Evolutionary conservation across 1,140 invertebrate genomes (phyloP).

Genomic region (Tenebrio molitor): DNA sequence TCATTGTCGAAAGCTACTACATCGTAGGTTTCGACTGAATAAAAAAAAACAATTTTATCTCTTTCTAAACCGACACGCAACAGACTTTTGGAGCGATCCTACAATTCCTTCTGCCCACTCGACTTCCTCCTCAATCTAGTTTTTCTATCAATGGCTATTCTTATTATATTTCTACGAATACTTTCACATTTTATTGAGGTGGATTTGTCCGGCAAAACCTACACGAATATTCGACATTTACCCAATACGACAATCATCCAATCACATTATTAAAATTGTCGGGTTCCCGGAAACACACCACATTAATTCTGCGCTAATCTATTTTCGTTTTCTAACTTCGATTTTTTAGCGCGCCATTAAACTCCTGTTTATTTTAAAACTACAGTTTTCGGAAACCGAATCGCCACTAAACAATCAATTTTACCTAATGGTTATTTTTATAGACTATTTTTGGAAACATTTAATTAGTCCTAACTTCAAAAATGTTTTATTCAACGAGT

Average conservation of each 20-base stretch:
- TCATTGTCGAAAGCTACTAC: background rate
- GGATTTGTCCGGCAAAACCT: constrained; percentile 27
- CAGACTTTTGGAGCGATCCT: background rate
- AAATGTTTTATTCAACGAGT: too few species aligned
- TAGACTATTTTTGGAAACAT: too few species aligned
- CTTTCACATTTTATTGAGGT: constrained; percentile 33
- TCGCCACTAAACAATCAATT: too few species aligned
- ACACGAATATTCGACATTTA: constrained; percentile 24
- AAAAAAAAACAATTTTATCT: constrained; percentile 6
- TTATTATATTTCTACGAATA: constrained; percentile 36
- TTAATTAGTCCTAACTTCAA: too few species aligned
- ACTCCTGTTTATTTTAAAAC: too few species aligned
- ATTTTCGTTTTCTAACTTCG: too few species aligned
- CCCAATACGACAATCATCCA: background rate
- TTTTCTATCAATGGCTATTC: constrained; percentile 33
- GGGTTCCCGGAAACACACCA: too few species aligned
- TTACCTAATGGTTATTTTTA: too few species aligned
- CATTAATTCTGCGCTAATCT: too few species aligned
- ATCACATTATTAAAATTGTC: too few species aligned
- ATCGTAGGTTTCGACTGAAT: constrained; percentile 9
- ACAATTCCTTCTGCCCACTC: constrained; percentile 13
- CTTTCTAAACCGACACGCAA: background rate
- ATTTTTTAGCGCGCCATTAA: too few species aligned
- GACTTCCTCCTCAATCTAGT: constrained; percentile 37
- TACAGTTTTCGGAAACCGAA: too few species aligned